phyloP scores from a whole-genome alignment of 1,140 invertebrate species.

The Neodiprion lecontei region DNA sequence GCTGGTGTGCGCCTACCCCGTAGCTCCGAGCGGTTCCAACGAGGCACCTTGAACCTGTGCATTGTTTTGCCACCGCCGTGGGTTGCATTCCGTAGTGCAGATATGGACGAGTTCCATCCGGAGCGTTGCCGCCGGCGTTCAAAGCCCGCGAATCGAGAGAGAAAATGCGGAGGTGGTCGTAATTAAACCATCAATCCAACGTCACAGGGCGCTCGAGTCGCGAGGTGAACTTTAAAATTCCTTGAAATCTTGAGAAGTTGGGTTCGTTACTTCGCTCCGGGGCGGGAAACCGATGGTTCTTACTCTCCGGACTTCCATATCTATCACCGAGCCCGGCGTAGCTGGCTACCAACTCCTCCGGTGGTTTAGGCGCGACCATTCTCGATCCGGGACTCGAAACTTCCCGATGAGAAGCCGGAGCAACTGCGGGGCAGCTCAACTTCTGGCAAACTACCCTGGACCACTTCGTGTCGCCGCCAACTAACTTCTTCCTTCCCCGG shows the following conservation, averaged over 20 bases:
- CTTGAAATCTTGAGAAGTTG: not conserved
- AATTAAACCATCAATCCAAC: too few species aligned
- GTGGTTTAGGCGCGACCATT: too few species aligned
- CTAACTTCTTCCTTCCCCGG: not conserved
- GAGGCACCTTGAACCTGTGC: too few species aligned
- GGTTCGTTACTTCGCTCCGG: not conserved
- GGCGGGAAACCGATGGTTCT: not conserved
- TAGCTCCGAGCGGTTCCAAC: too few species aligned
- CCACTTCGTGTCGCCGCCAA: not conserved
- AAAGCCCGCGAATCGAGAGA: too few species aligned
- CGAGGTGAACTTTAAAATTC: not conserved
- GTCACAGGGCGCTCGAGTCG: too few species aligned
- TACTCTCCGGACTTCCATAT: not conserved
- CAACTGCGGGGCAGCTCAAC: not conserved
- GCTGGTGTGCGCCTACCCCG: constrained; percentile 15
- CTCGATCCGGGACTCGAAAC: not conserved
- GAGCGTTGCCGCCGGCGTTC: too few species aligned
- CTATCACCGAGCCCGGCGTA: not conserved
- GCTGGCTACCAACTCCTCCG: not conserved
- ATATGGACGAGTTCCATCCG: too few species aligned
- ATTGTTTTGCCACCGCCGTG: too few species aligned
- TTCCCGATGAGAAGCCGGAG: not conserved
- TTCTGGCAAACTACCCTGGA: not conserved
- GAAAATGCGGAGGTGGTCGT: too few species aligned
- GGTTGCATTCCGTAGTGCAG: too few species aligned